Conservation (phyloP, 2,888 invertebrate species). For the Pocota personata region DNA sequence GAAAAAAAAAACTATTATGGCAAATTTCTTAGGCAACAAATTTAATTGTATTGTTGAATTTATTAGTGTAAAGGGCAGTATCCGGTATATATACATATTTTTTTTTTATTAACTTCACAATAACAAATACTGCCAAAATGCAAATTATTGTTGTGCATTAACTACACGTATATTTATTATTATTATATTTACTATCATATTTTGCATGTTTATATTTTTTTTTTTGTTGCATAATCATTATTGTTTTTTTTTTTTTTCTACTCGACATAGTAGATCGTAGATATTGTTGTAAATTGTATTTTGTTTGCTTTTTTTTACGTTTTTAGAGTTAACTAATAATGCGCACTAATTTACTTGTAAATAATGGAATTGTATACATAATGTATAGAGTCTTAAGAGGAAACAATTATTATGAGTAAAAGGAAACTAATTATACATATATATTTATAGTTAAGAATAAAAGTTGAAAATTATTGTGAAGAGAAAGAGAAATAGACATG, state of each 20-base stretch:
- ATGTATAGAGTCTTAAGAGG: neutral
- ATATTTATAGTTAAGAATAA: slow-evolving; percentile 8
- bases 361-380: slow-evolving; percentile 46
- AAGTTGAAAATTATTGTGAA: slow-evolving; percentile 14
- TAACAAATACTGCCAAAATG: slow-evolving; percentile 64
- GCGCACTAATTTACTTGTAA: slow-evolving; percentile 43
- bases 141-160: slow-evolving; percentile 40
- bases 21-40: slow-evolving; percentile 9
- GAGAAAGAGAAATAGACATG: slow-evolving; percentile 1
- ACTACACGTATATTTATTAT: slow-evolving; percentile 31
- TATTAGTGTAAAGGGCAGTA: slow-evolving; percentile 28
- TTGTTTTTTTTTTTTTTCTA: neutral
- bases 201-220: neutral
- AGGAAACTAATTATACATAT: neutral
- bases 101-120: neutral
- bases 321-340: slow-evolving; percentile 15
- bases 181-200: slow-evolving; percentile 8
- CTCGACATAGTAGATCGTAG: neutral
- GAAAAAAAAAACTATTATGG: neutral
- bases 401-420: slow-evolving; percentile 29
- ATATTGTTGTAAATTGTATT: neutral
- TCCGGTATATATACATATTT: neutral
- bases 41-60: slow-evolving; percentile 22
- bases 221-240: neutral
- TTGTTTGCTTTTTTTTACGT: neutral